Conservation (phyloP, 2,113 vertebrate genomes). For the Hippocampus guttulatus region DNA sequence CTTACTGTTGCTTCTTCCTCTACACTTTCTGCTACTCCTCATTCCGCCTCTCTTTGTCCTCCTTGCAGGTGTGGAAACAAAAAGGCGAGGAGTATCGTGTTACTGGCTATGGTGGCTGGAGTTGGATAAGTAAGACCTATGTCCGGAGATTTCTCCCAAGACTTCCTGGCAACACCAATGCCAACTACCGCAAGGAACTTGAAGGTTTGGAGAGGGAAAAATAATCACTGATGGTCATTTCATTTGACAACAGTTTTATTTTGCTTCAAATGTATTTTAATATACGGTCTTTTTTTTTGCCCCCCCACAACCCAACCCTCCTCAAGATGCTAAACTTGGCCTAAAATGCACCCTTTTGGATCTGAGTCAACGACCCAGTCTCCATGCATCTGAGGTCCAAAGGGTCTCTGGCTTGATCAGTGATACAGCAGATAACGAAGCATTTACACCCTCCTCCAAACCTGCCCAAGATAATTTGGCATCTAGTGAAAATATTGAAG, state of each 20-base stretch:
- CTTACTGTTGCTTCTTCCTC: not conserved
- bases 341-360: slow-evolving; percentile 62
- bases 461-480: slow-evolving; percentile 10
- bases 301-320: not conserved
- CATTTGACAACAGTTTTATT: not conserved
- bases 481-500: slow-evolving; percentile 13
- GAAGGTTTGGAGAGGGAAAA: slow-evolving; percentile 45
- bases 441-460: slow-evolving; percentile 17
- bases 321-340: slow-evolving; percentile 65
- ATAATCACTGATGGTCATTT: not conserved
- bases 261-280: not conserved
- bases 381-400: slow-evolving; percentile 34
- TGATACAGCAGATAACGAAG: slow-evolving; percentile 27
- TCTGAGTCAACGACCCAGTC: slow-evolving; percentile 49
- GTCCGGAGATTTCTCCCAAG: slow-evolving; percentile 86
- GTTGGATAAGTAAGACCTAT: slow-evolving; percentile 96
- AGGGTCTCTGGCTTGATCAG: slow-evolving; percentile 15
- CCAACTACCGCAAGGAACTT: slow-evolving; percentile 81
- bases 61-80: slow-evolving; percentile 93
- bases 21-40: not conserved
- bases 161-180: slow-evolving; percentile 95
- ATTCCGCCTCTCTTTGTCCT: slow-evolving; percentile 1
- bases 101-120: slow-evolving; percentile 97
- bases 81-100: slow-evolving; percentile 98
- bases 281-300: not conserved